Percentiles rank a stretch among this genome's conserved stretches.
Conservation (phyloP, 2,797 vertebrate species). For the Molossus alvarezi region DNA sequence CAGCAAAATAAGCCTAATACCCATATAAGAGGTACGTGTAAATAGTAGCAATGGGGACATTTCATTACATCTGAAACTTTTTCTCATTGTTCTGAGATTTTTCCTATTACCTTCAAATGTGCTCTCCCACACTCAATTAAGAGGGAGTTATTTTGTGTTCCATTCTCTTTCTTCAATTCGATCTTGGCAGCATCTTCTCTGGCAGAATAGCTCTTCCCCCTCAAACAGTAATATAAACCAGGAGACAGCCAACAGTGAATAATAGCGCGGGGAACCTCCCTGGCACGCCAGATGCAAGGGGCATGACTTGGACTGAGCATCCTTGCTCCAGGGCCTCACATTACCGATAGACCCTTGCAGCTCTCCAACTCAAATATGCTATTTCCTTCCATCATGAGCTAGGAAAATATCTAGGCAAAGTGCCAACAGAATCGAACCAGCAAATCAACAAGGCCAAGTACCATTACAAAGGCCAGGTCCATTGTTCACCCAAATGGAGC, state of each 20-base stretch:
- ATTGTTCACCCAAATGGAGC: neutral
- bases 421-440: neutral
- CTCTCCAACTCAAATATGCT: neutral
- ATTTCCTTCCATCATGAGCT: neutral
- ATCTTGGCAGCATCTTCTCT: slow-evolving; percentile 1
- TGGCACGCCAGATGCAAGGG: neutral
- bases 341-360: neutral
- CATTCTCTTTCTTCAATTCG: slow-evolving; percentile 66
- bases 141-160: slow-evolving; percentile 70
- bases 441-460: neutral
- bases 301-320: too few species aligned
- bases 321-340: neutral
- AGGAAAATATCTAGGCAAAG: neutral
- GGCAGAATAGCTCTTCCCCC: neutral
- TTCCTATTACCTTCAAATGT: slow-evolving; percentile 71
- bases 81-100: slow-evolving; percentile 71
- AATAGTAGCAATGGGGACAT: slow-evolving; percentile 41
- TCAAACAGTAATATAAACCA: neutral
- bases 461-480: neutral
- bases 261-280: neutral
- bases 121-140: slow-evolving; percentile 64
- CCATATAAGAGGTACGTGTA: neutral
- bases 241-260: neutral
- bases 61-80: slow-evolving; percentile 69
- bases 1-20: neutral